Evolutionary conservation across 2,113 vertebrate genomes (phyloP).

Genomic region (Eira barbara): DNA sequence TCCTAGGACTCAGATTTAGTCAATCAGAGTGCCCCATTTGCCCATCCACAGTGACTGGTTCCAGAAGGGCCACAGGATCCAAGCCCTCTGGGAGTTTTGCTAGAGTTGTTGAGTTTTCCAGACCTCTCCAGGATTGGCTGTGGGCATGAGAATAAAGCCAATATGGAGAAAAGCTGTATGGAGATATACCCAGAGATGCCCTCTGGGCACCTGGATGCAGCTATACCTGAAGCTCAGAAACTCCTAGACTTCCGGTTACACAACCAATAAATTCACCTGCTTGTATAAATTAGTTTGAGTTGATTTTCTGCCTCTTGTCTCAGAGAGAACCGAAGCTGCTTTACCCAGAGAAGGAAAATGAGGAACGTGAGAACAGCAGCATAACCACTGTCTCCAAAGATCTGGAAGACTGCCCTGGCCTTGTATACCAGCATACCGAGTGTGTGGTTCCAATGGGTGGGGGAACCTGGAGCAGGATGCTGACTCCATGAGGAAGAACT

Average conservation of each 20-base stretch:
- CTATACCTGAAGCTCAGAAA: not conserved
- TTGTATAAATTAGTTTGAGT: not conserved
- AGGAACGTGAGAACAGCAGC: not conserved
- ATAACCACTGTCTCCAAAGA: not conserved
- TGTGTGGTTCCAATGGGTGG: not conserved
- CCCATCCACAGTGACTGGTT: not conserved
- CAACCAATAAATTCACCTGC: not conserved
- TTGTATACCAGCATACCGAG: fast-evolving
- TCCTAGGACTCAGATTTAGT: not conserved
- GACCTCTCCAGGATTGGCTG: too few relatives aligned
- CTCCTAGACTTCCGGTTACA: not conserved
- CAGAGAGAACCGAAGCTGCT: not conserved
- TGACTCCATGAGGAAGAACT: not conserved
- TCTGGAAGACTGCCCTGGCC: not conserved
- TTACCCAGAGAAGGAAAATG: not conserved
- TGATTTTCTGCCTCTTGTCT: not conserved
- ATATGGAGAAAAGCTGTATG: not conserved
- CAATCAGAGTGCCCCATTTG: not conserved
- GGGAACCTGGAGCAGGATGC: not conserved
- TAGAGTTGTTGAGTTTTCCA: not conserved
- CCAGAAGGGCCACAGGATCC: not conserved
- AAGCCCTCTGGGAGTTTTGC: not conserved
- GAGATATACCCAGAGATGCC: not conserved
- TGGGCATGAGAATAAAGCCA: not conserved
- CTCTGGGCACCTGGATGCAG: not conserved